These are phyloP conservation scores for Procambarus virginalis DNA, from an alignment of 1,140 invertebrate species.

Conservation along the genomic window DNA sequence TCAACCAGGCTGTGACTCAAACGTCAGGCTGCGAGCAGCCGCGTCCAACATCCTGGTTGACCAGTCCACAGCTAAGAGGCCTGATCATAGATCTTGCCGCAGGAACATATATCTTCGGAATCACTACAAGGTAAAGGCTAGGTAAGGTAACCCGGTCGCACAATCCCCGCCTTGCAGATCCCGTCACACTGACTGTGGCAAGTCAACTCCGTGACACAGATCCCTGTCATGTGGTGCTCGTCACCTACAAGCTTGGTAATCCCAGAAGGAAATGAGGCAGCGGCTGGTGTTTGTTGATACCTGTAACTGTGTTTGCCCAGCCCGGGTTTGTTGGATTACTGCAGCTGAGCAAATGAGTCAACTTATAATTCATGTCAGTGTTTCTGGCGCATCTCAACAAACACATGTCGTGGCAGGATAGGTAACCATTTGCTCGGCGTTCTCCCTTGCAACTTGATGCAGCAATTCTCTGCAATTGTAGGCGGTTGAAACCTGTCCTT, in stretches of 20 bases:
- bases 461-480: conserved; percentile 40
- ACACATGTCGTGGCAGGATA: background rate
- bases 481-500: conserved; percentile 43
- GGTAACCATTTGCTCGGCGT: background rate
- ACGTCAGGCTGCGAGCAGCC: too few relatives aligned
- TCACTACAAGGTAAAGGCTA: too few relatives aligned
- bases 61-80: too few relatives aligned
- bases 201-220: too few relatives aligned
- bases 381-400: background rate
- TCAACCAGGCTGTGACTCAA: too few relatives aligned
- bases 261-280: background rate
- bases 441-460: conserved; percentile 20
- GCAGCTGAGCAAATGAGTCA: background rate
- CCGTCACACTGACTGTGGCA: too few relatives aligned
- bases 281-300: background rate
- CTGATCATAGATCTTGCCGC: too few relatives aligned
- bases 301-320: background rate
- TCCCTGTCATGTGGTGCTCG: too few relatives aligned
- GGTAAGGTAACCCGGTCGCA: too few relatives aligned
- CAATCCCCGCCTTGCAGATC: too few relatives aligned
- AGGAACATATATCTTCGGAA: too few relatives aligned
- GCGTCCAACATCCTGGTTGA: too few relatives aligned
- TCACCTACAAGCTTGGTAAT: background rate
- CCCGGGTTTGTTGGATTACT: background rate
- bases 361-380: background rate